Percentiles rank a stretch among this genome's conserved stretches.
Evolutionary conservation across 2,888 invertebrate genomes (phyloP).

Genomic region (Polyploca ridens): DNA sequence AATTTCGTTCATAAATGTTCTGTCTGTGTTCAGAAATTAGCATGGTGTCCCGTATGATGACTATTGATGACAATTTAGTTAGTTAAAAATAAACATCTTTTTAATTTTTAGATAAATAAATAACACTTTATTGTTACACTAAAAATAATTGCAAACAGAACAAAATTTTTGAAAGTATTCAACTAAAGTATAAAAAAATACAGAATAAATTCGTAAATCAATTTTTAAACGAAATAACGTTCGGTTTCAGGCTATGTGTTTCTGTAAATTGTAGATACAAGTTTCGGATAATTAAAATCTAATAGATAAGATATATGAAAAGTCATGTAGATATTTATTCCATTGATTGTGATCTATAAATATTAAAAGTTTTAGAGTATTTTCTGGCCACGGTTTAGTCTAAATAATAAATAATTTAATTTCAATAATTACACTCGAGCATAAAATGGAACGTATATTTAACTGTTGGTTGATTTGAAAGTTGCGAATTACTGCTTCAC

Average conservation of each 20-base stretch:
- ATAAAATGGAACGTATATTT: conserved; percentile 35
- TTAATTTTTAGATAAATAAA: too few relatives aligned
- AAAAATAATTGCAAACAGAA: too few relatives aligned
- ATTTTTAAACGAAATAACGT: not conserved
- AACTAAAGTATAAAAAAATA: too few relatives aligned
- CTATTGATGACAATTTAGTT: too few relatives aligned
- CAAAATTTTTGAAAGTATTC: too few relatives aligned
- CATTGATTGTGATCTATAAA: not conserved
- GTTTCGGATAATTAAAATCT: not conserved
- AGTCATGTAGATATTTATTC: not conserved
- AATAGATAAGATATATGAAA: not conserved
- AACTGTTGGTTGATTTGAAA: conserved; percentile 63
- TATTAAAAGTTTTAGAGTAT: too few relatives aligned
- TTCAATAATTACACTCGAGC: not conserved
- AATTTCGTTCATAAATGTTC: not conserved
- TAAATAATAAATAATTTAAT: not conserved
- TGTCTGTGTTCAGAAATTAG: not conserved
- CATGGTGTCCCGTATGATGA: not conserved
- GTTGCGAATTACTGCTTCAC: conserved; percentile 22
- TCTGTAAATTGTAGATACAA: too few relatives aligned
- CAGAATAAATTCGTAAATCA: too few relatives aligned
- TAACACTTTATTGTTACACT: too few relatives aligned
- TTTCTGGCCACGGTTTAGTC: not conserved
- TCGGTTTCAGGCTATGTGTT: not conserved
- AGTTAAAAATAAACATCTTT: too few relatives aligned